These are phyloP conservation scores for Leucania comma DNA, from an alignment of 2,888 invertebrate species.

Conservation along the genomic window DNA sequence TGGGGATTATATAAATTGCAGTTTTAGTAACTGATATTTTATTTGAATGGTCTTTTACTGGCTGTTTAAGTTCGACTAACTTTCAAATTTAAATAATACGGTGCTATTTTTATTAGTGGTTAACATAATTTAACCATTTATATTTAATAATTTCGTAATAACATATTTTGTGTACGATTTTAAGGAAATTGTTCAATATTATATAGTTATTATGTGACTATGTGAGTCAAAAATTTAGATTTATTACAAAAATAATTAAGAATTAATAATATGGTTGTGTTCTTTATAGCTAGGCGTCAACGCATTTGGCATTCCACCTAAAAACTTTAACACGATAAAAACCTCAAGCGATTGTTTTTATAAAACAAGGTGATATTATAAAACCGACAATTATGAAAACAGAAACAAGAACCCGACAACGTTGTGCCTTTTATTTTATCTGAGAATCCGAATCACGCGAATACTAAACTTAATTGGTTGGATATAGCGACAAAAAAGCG, in stretches of 20 bases:
- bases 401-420: constrained; percentile 58
- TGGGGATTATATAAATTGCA: constrained; percentile 55
- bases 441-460: constrained; percentile 86
- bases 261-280: constrained; percentile 21
- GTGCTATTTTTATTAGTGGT: neutral
- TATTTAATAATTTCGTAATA: neutral
- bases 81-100: constrained; percentile 3
- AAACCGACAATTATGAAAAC: constrained; percentile 61
- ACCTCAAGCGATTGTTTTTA: constrained; percentile 51
- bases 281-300: constrained; percentile 23
- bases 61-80: neutral
- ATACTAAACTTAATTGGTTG: constrained; percentile 82
- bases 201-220: constrained; percentile 10
- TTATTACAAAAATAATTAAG: constrained; percentile 14
- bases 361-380: constrained; percentile 47
- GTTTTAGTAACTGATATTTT: constrained; percentile 37
- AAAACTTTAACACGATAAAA: constrained; percentile 42
- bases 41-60: constrained; percentile 10
- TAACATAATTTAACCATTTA: neutral
- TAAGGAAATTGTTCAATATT: neutral
- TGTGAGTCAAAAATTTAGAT: neutral
- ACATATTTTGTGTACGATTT: neutral
- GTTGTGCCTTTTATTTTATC: constrained; percentile 68
- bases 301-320: constrained; percentile 25
- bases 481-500: constrained; percentile 84